Base-by-base conservation (phyloP, 2,797 vertebrate genomes). In the Melopsittacus undulatus region DNA sequence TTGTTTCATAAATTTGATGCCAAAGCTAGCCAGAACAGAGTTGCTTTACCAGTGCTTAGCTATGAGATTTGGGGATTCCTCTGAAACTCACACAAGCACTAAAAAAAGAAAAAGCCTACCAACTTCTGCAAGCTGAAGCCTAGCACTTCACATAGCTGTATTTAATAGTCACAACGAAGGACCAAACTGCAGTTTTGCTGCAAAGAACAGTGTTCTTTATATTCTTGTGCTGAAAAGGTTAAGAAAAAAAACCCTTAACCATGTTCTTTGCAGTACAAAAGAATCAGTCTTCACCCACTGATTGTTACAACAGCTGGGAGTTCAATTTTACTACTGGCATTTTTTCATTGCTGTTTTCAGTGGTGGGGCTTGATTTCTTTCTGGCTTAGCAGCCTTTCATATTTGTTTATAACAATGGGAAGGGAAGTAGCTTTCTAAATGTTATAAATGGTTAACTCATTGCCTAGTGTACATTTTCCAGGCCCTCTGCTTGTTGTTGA, bases 361-460 rank as follows among this genome's bases (percentile, higher is more conserved):
- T 75, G 24, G 42, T 68, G 84, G 42, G 43, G 75, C 85, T 74
- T 64, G 30, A 56, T 77, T 90, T 94, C 84, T 92, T 89, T 85
- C 82, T 93, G 36, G 14, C 62, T 85, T 90, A 84, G 21, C 51
- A 83, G 12, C 22, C 42, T 73, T 94, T 94, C 57, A 6, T 94
- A 69, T 94, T 95, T 96, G 57, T 94, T 74, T 80, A 68, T 38
- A 74, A 81, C 92, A 72, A 34, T 74, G 82, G 52, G 48, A 80
- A 56, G 81, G 52, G 52, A 83, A 89, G 89, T 66, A 76, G 86
- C 68, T 83, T 94, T 87, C 67, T 84, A 87, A 89, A 75, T 93
- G 51, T 85, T 75, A 89, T 56, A 83, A 95, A 87, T 81, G 29
- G 48, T 82, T 88, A 80, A 93, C 80, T 87, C 51, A 36, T 89